These are phyloP conservation scores for Syngnathus scovelli DNA, from an alignment of 2,113 vertebrate species.

Conservation along the genomic window DNA sequence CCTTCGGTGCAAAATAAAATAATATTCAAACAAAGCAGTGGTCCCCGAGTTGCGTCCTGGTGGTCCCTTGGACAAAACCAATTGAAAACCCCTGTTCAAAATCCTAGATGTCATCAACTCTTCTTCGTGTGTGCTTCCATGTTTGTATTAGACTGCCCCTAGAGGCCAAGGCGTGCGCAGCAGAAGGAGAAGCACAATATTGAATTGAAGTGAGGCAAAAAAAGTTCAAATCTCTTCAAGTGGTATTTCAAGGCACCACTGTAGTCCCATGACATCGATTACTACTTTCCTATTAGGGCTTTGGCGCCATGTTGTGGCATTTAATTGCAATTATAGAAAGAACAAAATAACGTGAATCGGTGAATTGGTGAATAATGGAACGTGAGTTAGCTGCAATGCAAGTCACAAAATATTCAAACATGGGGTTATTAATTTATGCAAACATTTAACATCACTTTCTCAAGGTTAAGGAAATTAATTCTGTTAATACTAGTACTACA, in stretches of 20 bases:
- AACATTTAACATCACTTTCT: slow-evolving; percentile 37
- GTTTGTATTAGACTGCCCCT: no score
- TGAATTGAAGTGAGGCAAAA: not conserved
- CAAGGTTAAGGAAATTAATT: slow-evolving; percentile 48
- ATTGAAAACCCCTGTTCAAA: no score
- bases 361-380: not conserved
- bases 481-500: slow-evolving; percentile 63
- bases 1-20: no score
- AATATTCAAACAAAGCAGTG: no score
- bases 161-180: not conserved
- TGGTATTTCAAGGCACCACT: not conserved
- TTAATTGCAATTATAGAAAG: not conserved
- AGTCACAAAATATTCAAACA: slow-evolving; percentile 36
- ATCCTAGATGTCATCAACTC: no score
- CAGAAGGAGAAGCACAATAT: not conserved
- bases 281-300: not conserved
- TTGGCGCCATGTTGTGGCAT: not conserved
- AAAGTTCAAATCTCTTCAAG: not conserved
- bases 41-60: no score
- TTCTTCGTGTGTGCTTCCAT: no score
- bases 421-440: slow-evolving; percentile 26
- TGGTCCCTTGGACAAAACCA: no score
- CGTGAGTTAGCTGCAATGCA: not conserved
- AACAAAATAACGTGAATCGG: not conserved
- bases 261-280: not conserved